A percentile compares a stretch with the other conserved stretches of the same genome.
These are phyloP conservation scores for Acleris cristana DNA, from an alignment of 2,888 invertebrate species.

Conservation along the genomic window DNA sequence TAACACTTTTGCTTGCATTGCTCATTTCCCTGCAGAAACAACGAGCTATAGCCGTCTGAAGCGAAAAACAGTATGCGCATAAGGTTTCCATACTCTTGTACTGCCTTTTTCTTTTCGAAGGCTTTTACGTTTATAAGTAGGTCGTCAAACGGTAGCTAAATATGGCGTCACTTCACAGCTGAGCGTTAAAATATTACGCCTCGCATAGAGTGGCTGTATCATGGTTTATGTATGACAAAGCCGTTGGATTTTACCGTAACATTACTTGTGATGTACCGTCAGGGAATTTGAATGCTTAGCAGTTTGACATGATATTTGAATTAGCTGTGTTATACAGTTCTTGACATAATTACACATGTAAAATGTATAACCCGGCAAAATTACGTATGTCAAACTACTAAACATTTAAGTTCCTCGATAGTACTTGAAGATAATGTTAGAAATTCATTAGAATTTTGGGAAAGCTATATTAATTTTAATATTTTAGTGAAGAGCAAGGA, in stretches of 20 bases:
- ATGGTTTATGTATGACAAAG: slow-evolving; percentile 9
- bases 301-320: background rate
- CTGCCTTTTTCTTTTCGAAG: too few species aligned
- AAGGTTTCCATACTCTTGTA: too few species aligned
- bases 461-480: too few species aligned
- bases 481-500: too few species aligned
- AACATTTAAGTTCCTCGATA: too few species aligned
- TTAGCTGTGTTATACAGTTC: background rate
- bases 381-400: too few species aligned
- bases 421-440: too few species aligned
- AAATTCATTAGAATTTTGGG: too few species aligned
- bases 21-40: slow-evolving; percentile 16
- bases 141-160: slow-evolving; percentile 16
- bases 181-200: slow-evolving; percentile 12
- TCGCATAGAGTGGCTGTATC: slow-evolving; percentile 3
- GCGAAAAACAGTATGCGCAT: too few species aligned
- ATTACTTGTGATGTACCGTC: background rate
- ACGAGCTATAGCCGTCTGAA: background rate
- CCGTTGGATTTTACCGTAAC: background rate
- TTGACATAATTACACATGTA: background rate
- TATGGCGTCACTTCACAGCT: slow-evolving; percentile 9
- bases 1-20: slow-evolving; percentile 12
- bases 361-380: too few species aligned
- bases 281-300: background rate
- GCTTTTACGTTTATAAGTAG: slow-evolving; percentile 1